Evolutionary conservation across 2,113 vertebrate species (phyloP), one percentile per base, ranked within the genome.

Genomic region (Eulemur rufifrons): DNA sequence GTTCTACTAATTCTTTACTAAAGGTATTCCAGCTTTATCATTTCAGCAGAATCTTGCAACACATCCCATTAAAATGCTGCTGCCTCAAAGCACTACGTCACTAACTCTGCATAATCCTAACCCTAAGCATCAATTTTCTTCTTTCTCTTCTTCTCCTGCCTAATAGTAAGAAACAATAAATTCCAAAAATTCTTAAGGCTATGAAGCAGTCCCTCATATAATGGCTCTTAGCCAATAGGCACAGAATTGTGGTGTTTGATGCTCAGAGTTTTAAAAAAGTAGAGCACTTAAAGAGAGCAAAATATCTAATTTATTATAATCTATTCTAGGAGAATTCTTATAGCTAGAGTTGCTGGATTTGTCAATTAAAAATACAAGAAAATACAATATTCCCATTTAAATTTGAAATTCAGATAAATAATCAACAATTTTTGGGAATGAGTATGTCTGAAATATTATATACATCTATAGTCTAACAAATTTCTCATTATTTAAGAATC

Each of bases 351-450:
- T 59, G 18, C 39, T 14, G 77, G 17, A 74, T 63, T 77, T 83
- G 76, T 17, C 3, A 42, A 77, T 45, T 88, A 92, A 95, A 94
- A 92, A 32, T 32, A 63, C 18, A 78, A 78, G 20, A 94, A 90
- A 89, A 32, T 32, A 42, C 0, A 56, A 87, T 34, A n/a, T 61
- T 84, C 29, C 1, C 18, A 80, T n/a, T 95, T 92, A 91, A 87
- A 68, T 78, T 61, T 87, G 66, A 82, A 87, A 50, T 90, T 73
- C n/a, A 50, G 76, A 64, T 71, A 90, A 90, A 20, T 6, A 21
- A 47, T 5, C 42, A 77, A 71, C 21, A 66, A 8, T 21, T 84
- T 91, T 80, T 82, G 18, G 37, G 23, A 29, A 59, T 78, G 47
- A 50, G 27, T n/a, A 64, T 84, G 6, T 78, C 34, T 32, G 25